Evolutionary conservation across 2,113 vertebrate genomes (phyloP).

Genomic region (sheep (Ovis aries)): DNA sequence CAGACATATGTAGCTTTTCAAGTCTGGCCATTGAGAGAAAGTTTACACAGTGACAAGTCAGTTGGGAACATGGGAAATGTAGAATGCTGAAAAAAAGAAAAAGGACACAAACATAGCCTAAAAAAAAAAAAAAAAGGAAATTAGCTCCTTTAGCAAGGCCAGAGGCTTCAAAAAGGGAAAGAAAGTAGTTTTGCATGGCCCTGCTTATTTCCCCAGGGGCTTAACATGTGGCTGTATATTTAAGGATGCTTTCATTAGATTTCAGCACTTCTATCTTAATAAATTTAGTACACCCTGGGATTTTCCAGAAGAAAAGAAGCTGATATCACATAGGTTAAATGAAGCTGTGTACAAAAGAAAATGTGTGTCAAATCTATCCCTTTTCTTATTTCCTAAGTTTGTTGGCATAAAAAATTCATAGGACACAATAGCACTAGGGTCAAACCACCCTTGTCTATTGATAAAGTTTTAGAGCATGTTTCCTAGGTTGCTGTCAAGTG

Average conservation of each 20-base stretch:
- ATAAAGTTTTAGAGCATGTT: neutral
- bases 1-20: neutral
- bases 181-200: conserved; percentile 11
- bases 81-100: neutral
- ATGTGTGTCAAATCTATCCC: neutral
- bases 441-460: neutral
- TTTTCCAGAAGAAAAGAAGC: conserved; percentile 10
- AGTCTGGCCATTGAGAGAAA: neutral
- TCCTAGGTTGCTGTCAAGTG: neutral
- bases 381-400: conserved; percentile 14
- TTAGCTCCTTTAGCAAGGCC: neutral
- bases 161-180: neutral
- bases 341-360: neutral
- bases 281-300: neutral
- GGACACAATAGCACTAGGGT: neutral
- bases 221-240: neutral
- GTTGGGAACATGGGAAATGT: neutral
- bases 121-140: neutral
- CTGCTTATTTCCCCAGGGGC: conserved; percentile 40
- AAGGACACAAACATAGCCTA: neutral
- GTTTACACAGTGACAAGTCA: conserved; percentile 23
- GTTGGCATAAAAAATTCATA: neutral
- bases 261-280: conserved; percentile 35
- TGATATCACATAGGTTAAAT: neutral
- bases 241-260: conserved; percentile 28